phyloP scores from a whole-genome alignment of 2,797 vertebrate genomes.

The Lepilemur ruficaudatus region DNA sequence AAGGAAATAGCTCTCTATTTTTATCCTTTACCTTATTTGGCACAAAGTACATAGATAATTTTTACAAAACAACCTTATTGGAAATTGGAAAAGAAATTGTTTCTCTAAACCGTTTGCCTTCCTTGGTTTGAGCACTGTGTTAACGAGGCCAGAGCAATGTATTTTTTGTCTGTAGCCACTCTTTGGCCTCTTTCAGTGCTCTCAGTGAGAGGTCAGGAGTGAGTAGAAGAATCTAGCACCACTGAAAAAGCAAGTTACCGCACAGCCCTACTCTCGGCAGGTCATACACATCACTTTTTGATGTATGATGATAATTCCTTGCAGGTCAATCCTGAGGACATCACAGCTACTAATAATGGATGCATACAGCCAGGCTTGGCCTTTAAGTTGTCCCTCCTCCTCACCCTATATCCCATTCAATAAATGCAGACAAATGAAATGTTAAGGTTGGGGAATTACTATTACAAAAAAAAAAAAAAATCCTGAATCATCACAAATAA shows the following conservation, averaged over 20 bases:
- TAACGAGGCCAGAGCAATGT: neutral
- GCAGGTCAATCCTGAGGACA: neutral
- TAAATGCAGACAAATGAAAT: neutral
- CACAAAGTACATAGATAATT: neutral
- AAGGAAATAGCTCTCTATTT: neutral
- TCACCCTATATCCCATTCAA: neutral
- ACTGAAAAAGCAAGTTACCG: neutral
- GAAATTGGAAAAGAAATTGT: neutral
- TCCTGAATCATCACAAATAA: neutral
- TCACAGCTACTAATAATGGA: neutral
- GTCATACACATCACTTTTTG: neutral
- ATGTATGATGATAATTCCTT: neutral
- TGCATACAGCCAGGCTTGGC: neutral
- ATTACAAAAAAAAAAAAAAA: neutral
- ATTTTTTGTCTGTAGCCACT: neutral
- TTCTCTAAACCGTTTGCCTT: neutral
- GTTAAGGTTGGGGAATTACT: neutral
- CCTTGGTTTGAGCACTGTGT: neutral
- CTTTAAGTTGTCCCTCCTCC: neutral
- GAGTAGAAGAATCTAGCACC: neutral
- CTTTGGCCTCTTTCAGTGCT: neutral
- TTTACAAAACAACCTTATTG: neutral
- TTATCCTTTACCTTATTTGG: neutral
- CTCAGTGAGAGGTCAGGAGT: neutral
- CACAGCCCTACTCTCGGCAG: neutral